Conservation (phyloP, 2,113 vertebrate species). For the Caranx ignobilis region DNA sequence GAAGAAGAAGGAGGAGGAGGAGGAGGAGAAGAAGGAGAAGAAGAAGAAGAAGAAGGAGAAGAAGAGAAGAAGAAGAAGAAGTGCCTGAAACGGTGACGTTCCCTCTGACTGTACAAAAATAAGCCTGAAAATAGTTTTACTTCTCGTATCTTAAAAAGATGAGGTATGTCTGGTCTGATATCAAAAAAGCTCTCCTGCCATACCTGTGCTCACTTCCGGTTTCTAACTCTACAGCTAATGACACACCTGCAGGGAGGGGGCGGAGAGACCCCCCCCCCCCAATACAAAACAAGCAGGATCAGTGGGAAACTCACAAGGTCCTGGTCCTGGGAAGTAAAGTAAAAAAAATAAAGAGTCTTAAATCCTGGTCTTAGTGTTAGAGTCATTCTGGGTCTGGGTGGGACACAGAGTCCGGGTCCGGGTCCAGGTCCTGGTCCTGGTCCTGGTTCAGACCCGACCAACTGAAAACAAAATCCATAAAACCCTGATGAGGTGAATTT, state of each 20-base stretch:
- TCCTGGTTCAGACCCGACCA: slow-evolving; percentile 81
- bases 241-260: slow-evolving; percentile 83
- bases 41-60: too few relatives aligned
- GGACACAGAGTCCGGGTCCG: slow-evolving; percentile 95
- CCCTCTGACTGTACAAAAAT: slow-evolving; percentile 98
- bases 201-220: slow-evolving; percentile 91
- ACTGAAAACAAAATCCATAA: slow-evolving; percentile 81
- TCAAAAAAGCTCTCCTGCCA: slow-evolving; percentile 91
- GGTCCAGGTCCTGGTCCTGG: too few relatives aligned
- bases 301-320: neutral
- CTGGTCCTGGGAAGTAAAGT: neutral
- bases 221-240: slow-evolving; percentile 79
- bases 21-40: too few relatives aligned
- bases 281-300: neutral
- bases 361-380: slow-evolving; percentile 87
- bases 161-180: slow-evolving; percentile 91
- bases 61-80: slow-evolving; percentile 83
- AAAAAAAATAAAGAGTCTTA: slow-evolving; percentile 57
- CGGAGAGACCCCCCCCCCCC: neutral
- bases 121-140: slow-evolving; percentile 96
- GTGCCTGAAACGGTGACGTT: slow-evolving; percentile 93
- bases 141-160: slow-evolving; percentile 91
- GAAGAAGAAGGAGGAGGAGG: too few relatives aligned
- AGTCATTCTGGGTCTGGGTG: slow-evolving; percentile 72
- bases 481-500: slow-evolving; percentile 83